Base-by-base conservation (phyloP, 2,797 vertebrate species). In the Pipistrellus pipistrellus region DNA sequence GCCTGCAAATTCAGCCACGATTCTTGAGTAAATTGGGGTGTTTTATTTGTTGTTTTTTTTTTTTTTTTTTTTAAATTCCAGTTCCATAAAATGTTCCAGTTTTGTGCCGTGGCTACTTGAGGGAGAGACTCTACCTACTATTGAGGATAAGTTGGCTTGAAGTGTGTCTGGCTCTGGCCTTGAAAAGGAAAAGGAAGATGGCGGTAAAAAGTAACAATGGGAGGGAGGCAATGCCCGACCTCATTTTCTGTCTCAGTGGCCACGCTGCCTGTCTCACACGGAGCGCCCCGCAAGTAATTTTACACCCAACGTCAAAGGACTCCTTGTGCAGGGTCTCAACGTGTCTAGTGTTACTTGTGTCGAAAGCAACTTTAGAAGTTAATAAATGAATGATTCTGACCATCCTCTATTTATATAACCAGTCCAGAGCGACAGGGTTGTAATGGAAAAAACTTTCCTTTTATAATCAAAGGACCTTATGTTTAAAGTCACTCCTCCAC, bases 381-480 rank as follows among this genome's bases (percentile, higher is more conserved):
- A 95, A 75, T 90, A 94, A 93, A 86, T 93, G 94, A 96, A 90
- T 85, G 94, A 90, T 94, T 93, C 93, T 96, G 90, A 96, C 92
- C 93, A 92, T 97, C 96, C 95, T 94, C 87, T 96, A 94, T 96
- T 96, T 97, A 93, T 96, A 17, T 88, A 92, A 51, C 82, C 78
- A 77, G 80, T 88, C 85, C 93, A 92, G 83, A 93, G 57, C 27
- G 95, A 83, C 92, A 87, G 53, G 69, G 82, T 72, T 93, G 82
- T 95, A 92, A 90, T 96, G 88, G 94, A 93, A 94, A 93, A 95
- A 93, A 73, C 57, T 88, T 32, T 90, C 72, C 23, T 32, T 30
- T 59, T 62, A 46, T 64, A 91, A 93, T 91, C 78, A 96, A 92
- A 96, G 88, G 59, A 41, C 17, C 85, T 95, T 96, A 77, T 94